Base-by-base conservation (phyloP, 2,113 vertebrate species). In the Ceyx margarethae region DNA sequence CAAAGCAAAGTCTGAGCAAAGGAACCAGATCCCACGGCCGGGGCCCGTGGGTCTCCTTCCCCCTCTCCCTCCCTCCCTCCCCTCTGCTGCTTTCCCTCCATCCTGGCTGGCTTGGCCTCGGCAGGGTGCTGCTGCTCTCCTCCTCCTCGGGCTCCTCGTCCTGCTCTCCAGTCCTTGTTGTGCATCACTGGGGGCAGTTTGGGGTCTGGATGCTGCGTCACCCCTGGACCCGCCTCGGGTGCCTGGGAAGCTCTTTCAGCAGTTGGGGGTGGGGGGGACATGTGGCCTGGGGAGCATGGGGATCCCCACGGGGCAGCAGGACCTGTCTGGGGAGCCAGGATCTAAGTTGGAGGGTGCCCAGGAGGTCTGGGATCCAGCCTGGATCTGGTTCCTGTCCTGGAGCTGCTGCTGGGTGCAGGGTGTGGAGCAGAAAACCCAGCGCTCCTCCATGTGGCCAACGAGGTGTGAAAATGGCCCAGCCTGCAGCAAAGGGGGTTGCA, bases 151-250 rank as follows among this genome's bases (percentile, higher is more conserved):
- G 56, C 5, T 13, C 33, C 23, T 56, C 40, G 8, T 9, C 61
- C 57, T 54, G 42, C 1, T 37, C 76, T 43, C 35, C 40, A 1
- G 50, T 26, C 6, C 1, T 25, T 19, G 8, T 15, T 31, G 19
- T 20, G 54, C 0, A 0, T 31, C 3, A 16, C 1, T 3, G 35
- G 53, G n/a, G 9, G 28, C 16, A 2, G 4, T n/a, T 76, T 11
- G n/a, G 1, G 12, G 2, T 10, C 58, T 61, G 10, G n/a, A 15
- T 11, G 76, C 76, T 11, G 18, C 61, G 1, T 16, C 14, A 16
- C 33, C 23, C 26, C 61, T 56, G 1, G 1, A 2, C 29, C 50
- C 4, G 0, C 33, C 31, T 2, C 16, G n/a, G 5, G 1, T 10
- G 13, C 14, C 57, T 11, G 2, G 8, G 1, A n/a, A 23, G 35